Evolutionary conservation across 2,888 invertebrate species (phyloP).

Genomic region (Drepana falcataria): DNA sequence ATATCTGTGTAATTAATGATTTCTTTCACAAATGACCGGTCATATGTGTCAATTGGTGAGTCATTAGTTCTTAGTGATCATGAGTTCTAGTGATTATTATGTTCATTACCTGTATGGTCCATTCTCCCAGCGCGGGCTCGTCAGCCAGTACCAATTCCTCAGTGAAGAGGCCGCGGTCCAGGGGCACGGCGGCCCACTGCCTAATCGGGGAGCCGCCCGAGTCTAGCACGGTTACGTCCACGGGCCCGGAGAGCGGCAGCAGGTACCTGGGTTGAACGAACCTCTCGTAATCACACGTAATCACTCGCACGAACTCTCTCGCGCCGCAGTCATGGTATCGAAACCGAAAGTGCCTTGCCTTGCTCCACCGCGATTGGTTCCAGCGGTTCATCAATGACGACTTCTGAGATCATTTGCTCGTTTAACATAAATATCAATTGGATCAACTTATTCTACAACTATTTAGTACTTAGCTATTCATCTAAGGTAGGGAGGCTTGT

Average conservation of each 20-base stretch:
- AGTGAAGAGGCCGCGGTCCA: slow-evolving; percentile 86
- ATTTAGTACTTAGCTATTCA: too few relatives aligned
- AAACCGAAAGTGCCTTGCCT: slow-evolving; percentile 63
- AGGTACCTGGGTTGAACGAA: slow-evolving; percentile 65
- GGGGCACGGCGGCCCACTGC: slow-evolving; percentile 84
- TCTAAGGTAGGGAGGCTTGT: too few relatives aligned
- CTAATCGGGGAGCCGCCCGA: slow-evolving; percentile 86
- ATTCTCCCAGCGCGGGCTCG: slow-evolving; percentile 91
- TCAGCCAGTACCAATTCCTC: slow-evolving; percentile 87
- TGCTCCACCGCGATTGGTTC: slow-evolving; percentile 20
- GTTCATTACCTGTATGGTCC: slow-evolving; percentile 83
- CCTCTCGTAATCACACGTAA: slow-evolving; percentile 60
- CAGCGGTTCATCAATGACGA: slow-evolving; percentile 8
- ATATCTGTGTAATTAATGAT: too few relatives aligned
- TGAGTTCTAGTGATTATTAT: not conserved
- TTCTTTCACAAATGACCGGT: too few relatives aligned
- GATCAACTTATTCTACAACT: not conserved
- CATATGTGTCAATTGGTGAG: too few relatives aligned
- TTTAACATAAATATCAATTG: not conserved
- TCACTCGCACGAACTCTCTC: slow-evolving; percentile 53
- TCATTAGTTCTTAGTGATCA: not conserved
- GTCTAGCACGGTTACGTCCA: slow-evolving; percentile 62
- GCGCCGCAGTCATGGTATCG: slow-evolving; percentile 46
- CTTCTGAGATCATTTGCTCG: not conserved
- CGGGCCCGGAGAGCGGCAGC: slow-evolving; percentile 53